A percentile compares a stretch with the other conserved stretches of the same genome.
phyloP scores from a whole-genome alignment of 2,888 invertebrate genomes.

The Aphidius colemani region DNA sequence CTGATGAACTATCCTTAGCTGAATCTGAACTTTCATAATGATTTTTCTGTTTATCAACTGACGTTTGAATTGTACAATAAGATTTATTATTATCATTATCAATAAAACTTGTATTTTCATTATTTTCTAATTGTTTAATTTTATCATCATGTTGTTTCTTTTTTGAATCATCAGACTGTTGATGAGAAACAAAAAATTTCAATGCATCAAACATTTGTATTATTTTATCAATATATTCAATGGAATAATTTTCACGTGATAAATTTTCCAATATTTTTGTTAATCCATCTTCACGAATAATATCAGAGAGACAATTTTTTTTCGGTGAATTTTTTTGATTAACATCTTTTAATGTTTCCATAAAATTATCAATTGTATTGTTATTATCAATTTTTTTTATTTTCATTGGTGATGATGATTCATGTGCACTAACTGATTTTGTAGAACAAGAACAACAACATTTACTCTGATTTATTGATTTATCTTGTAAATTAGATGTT shows the following conservation, averaged over 20 bases:
- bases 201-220: constrained; percentile 44
- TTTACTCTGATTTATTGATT: not conserved
- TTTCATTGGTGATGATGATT: not conserved
- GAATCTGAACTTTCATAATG: not conserved
- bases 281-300: constrained; percentile 44
- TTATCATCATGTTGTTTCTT: not conserved
- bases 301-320: constrained; percentile 33
- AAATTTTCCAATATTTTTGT: constrained; percentile 43
- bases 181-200: constrained; percentile 40
- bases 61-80: too few species aligned
- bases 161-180: constrained; percentile 16
- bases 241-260: constrained; percentile 42
- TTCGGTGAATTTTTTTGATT: not conserved
- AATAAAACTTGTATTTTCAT: too few species aligned
- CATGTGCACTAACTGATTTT: not conserved
- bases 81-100: too few species aligned
- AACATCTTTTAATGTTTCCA: not conserved
- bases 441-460: not conserved
- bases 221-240: constrained; percentile 45
- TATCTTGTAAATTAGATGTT: not conserved
- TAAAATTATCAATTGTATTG: not conserved
- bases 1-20: not conserved
- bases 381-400: not conserved
- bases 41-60: too few species aligned
- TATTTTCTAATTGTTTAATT: too few species aligned